Percentiles rank a stretch among this genome's conserved stretches.
Evolutionary conservation across 2,797 vertebrate genomes (phyloP).

Genomic region (Chromis chromis): DNA sequence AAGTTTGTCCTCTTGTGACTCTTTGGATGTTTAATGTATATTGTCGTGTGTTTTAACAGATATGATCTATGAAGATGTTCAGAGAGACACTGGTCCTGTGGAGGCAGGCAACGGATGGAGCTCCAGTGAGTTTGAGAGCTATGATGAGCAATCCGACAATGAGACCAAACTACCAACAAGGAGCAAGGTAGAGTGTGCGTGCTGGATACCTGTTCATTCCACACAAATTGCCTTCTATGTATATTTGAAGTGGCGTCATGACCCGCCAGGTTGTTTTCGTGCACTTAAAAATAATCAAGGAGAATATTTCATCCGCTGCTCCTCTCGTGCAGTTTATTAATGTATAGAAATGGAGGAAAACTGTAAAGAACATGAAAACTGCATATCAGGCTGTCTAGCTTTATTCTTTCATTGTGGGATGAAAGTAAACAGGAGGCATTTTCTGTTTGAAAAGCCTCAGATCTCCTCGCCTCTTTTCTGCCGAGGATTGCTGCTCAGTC

Average conservation of each 20-base stretch:
- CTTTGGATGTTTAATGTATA: slow-evolving; percentile 10
- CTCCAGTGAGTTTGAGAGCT: slow-evolving; percentile 98
- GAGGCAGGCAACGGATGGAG: slow-evolving; percentile 91
- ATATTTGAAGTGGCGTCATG: slow-evolving; percentile 25
- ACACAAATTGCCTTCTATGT: slow-evolving; percentile 5
- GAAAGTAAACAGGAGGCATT: slow-evolving; percentile 66
- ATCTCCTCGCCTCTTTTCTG: slow-evolving; percentile 50
- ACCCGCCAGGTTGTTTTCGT: slow-evolving; percentile 32
- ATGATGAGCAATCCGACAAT: slow-evolving; percentile 92
- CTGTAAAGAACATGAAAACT: slow-evolving; percentile 63
- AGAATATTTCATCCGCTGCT: slow-evolving; percentile 56
- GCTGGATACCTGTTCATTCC: slow-evolving; percentile 11
- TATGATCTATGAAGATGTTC: slow-evolving; percentile 90
- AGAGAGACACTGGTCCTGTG: slow-evolving; percentile 69
- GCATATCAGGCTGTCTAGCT: slow-evolving; percentile 47
- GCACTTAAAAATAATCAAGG: slow-evolving; percentile 49
- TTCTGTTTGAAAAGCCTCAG: slow-evolving; percentile 61
- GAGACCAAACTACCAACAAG: slow-evolving; percentile 84
- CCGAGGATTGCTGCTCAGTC: slow-evolving; percentile 40
- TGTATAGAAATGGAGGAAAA: slow-evolving; percentile 55
- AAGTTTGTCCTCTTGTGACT: background rate
- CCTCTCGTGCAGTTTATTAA: slow-evolving; percentile 56
- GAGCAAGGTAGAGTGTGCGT: slow-evolving; percentile 81
- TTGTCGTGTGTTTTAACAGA: slow-evolving; percentile 63
- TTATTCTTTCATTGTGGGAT: slow-evolving; percentile 59